Conservation (phyloP, 2,888 invertebrate genomes). For the Cantharis rufa region DNA sequence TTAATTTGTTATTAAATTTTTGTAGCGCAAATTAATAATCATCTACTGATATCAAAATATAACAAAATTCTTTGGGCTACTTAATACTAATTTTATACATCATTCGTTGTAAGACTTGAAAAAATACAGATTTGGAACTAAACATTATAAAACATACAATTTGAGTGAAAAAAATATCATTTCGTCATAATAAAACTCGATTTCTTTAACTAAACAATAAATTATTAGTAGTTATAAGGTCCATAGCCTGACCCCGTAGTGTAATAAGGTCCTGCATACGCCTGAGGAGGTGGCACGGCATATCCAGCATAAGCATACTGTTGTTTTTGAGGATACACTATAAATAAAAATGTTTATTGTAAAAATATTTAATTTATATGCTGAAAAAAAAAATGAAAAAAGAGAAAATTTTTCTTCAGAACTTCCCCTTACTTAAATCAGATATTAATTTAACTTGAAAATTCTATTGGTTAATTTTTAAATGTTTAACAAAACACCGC, state of each 20-base stretch:
- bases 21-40: background rate
- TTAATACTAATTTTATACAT: background rate
- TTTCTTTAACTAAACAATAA: background rate
- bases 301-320: conserved; percentile 91
- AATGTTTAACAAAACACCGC: background rate
- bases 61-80: background rate
- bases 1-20: background rate
- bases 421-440: background rate
- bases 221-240: conserved; percentile 86
- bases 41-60: background rate
- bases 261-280: conserved; percentile 87
- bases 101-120: background rate
- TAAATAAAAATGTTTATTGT: conserved; percentile 22
- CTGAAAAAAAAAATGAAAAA: background rate
- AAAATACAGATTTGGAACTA: background rate
- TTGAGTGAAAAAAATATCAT: background rate
- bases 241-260: conserved; percentile 90
- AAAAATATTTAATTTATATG: background rate
- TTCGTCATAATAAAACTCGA: background rate
- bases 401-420: too few species aligned
- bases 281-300: conserved; percentile 74
- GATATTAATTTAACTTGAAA: background rate
- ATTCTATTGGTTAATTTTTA: background rate
- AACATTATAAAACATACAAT: background rate
- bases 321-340: conserved; percentile 94